A percentile compares a stretch with the other conserved stretches of the same genome.
Evolutionary conservation across 2,797 vertebrate genomes (phyloP).

Genomic region (Pipistrellus pygmaeus): DNA sequence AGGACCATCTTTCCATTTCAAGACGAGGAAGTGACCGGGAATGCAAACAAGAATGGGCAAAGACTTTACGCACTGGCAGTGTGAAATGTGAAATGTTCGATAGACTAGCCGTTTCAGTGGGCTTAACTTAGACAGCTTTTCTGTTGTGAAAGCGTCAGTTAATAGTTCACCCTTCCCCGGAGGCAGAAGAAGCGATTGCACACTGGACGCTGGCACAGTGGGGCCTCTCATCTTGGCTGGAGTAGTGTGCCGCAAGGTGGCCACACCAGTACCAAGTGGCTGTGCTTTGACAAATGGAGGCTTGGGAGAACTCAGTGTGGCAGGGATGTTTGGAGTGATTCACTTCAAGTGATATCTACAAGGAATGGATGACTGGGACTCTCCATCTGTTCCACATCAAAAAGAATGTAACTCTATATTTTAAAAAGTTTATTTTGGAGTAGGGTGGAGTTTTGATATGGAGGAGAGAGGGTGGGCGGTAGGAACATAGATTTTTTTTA

Average conservation of each 20-base stretch:
- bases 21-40: conserved; percentile 64
- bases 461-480: neutral
- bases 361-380: conserved; percentile 82
- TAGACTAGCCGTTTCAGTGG: conserved; percentile 93
- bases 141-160: conserved; percentile 87
- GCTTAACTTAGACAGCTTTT: conserved; percentile 91
- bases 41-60: conserved; percentile 68
- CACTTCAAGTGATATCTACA: conserved; percentile 81
- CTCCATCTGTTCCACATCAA: conserved; percentile 75
- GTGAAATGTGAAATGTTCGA: conserved; percentile 92
- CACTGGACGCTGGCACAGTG: conserved; percentile 63
- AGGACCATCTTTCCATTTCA: conserved; percentile 60
- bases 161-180: conserved; percentile 92
- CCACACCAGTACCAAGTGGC: conserved; percentile 82
- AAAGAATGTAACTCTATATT: conserved; percentile 53
- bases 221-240: conserved; percentile 75
- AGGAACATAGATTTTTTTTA: conserved; percentile 15
- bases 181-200: conserved; percentile 84
- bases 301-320: conserved; percentile 87
- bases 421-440: conserved; percentile 73
- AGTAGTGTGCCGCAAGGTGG: conserved; percentile 75
- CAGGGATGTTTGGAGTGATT: conserved; percentile 82
- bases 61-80: conserved; percentile 90
- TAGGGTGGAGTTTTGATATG: conserved; percentile 51
- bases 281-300: conserved; percentile 87